Base-by-base conservation (phyloP, 2,888 invertebrate species). In the Apeira syringaria region DNA sequence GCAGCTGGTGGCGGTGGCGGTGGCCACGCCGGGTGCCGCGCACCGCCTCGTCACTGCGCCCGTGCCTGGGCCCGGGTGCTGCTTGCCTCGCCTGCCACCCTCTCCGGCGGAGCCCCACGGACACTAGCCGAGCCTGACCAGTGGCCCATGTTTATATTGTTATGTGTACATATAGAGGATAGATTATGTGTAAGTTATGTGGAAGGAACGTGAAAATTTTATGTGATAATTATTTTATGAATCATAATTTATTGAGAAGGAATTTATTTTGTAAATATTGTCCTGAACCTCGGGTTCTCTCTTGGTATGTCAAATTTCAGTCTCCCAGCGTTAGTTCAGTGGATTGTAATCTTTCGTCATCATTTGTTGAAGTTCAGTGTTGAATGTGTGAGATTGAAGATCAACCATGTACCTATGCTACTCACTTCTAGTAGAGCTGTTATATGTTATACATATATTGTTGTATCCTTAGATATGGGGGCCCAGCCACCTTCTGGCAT, bases 211-310 rank as follows among this genome's bases (percentile, higher is more conserved):
- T 74, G 79, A 81, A 45, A 81, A 88, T 88, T 88, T 87, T 88
- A 88, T 88, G 88, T 88, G 88, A 88, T 88, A 88, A 88, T 88
- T 88, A 84, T 83, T 88, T 86, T 88, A 88, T 77, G 83, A 85
- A 87, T 84, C 83, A 83, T 88, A 88, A 88, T 88, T 88, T 88
- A 88, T 88, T 88, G 80, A 70, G 76, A 81, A 83, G 79, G 80
- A 83, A 81, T 86, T 82, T 84, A 80, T 80, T 80, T 80, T 84
- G 86, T 88, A 87, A 78, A 86, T 85, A 81, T 71, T 64, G 72
- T 66, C 69, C 56, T 64, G 71, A 76, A 70, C 61, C 47, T 69
- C 63, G 55, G 65, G 66, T 69, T 71, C 73, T 70, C 61, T 69
- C 66, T 67, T 53, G 57, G 61, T 56, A 55, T 58, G 64, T 62